A percentile compares a stretch with the other conserved stretches of the same genome.
Evolutionary conservation across 2,113 vertebrate genomes (phyloP).

Genomic region (Recurvirostra avosetta): DNA sequence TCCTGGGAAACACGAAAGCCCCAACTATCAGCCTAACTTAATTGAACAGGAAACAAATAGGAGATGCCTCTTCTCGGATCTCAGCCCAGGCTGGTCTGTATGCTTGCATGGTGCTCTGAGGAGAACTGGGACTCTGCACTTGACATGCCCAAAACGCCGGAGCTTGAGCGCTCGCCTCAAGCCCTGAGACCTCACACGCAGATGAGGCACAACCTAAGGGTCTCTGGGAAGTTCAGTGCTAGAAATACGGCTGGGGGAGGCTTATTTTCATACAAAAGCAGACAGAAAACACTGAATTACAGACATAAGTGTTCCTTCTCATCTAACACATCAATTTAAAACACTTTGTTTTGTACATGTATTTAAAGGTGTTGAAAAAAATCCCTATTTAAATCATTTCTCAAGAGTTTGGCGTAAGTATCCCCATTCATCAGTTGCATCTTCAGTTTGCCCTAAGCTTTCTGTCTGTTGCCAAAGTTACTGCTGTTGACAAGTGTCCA

Average conservation of each 20-base stretch:
- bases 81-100: too few species aligned
- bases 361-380: not conserved
- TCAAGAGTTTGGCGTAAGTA: not conserved
- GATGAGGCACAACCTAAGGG: not conserved
- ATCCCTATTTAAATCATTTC: not conserved
- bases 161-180: not conserved
- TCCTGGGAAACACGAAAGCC: not conserved
- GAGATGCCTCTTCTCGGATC: not conserved
- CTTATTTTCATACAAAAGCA: not conserved
- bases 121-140: accelerated
- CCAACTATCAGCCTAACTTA: not conserved
- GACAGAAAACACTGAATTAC: not conserved
- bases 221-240: not conserved
- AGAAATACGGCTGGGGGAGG: not conserved
- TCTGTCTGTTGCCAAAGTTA: not conserved
- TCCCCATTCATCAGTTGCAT: not conserved
- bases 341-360: not conserved
- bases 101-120: not conserved
- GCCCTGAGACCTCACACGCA: not conserved
- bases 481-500: not conserved
- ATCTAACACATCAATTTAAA: not conserved
- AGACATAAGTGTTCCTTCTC: not conserved
- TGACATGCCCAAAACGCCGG: too few species aligned
- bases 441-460: not conserved
- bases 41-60: not conserved